Evolutionary conservation across 2,113 vertebrate genomes (phyloP).

Genomic region (Neogobius melanostomus): DNA sequence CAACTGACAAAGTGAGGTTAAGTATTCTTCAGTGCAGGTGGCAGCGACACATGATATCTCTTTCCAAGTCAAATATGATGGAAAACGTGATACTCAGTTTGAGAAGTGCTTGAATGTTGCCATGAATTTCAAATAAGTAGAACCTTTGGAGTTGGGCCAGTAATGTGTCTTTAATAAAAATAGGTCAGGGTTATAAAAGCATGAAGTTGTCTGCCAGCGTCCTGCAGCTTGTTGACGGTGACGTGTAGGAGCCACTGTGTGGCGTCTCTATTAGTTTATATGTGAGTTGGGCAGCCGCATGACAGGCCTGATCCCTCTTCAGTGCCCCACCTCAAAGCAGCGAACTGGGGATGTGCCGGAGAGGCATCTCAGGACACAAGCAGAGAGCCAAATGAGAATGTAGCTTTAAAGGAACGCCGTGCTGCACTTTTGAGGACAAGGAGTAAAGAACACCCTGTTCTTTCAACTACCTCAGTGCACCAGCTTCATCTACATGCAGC

Average conservation of each 20-base stretch:
- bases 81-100: constrained; percentile 12
- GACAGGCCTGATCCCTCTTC: constrained; percentile 58
- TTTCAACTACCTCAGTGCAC: constrained; percentile 10
- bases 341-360: constrained; percentile 58
- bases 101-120: constrained; percentile 27
- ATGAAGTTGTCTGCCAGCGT: constrained; percentile 70
- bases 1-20: constrained; percentile 34
- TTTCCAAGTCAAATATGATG: neutral
- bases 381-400: constrained; percentile 37
- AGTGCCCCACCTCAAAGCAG: constrained; percentile 59
- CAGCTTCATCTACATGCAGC: constrained; percentile 23
- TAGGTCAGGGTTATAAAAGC: constrained; percentile 70
- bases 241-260: constrained; percentile 70
- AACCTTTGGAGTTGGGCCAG: constrained; percentile 34
- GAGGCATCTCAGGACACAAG: constrained; percentile 53
- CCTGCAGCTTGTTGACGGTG: constrained; percentile 77
- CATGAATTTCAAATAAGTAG: constrained; percentile 28
- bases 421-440: constrained; percentile 29
- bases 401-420: constrained; percentile 40
- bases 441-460: constrained; percentile 24
- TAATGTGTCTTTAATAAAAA: constrained; percentile 56
- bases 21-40: constrained; percentile 21
- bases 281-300: constrained; percentile 46
- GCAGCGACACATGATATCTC: constrained; percentile 1
- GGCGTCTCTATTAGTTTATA: constrained; percentile 73